Percentiles rank a stretch among this genome's conserved stretches.
phyloP scores from a whole-genome alignment of 2,113 vertebrate genomes.

The Cairina moschata region DNA sequence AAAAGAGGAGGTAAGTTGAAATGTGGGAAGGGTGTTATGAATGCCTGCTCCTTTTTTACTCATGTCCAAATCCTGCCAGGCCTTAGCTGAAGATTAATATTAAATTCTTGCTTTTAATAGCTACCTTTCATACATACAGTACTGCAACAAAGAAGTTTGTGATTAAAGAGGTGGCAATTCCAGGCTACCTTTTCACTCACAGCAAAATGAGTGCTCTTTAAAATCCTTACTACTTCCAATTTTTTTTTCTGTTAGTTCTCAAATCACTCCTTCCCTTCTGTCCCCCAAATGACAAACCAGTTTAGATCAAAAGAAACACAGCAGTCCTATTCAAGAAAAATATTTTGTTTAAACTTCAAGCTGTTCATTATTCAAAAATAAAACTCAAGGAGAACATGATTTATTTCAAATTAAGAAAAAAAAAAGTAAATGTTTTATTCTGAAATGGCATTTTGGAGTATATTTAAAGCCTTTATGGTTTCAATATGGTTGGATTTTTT shows the following conservation, averaged over 20 bases:
- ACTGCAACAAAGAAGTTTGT: background rate
- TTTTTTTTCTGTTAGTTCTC: background rate
- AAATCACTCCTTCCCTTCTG: background rate
- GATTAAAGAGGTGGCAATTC: background rate
- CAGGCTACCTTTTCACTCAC: background rate
- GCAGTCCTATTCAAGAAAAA: background rate
- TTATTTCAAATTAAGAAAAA: background rate
- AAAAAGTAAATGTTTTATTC: background rate
- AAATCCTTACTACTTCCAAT: background rate
- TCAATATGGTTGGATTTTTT: background rate
- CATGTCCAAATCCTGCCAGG: background rate
- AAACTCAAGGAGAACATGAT: background rate
- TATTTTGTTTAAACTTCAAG: background rate
- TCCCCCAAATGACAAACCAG: background rate
- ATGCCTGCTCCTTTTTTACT: background rate
- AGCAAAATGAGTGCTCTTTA: background rate
- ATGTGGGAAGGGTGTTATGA: accelerated
- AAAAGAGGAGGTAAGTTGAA: background rate
- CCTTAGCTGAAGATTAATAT: background rate
- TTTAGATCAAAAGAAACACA: background rate
- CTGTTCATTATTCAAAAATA: background rate
- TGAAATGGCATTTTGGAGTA: background rate
- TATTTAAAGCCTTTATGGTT: background rate
- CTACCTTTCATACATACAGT: background rate
- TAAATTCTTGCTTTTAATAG: background rate